Base-by-base conservation (phyloP, 2,113 vertebrate genomes). In the Scartelaos histophorus region DNA sequence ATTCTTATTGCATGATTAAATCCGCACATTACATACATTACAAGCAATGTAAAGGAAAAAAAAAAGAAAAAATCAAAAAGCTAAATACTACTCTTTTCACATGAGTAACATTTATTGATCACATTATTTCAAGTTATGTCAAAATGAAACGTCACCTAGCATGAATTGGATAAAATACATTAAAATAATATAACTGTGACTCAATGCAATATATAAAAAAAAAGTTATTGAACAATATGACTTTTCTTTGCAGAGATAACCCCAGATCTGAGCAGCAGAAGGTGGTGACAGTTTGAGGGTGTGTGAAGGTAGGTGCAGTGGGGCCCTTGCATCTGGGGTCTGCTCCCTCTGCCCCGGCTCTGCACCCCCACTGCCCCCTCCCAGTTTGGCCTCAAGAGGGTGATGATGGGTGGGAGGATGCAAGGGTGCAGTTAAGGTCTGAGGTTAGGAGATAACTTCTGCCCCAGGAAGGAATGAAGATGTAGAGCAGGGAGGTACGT, bases 231-330 rank as follows among this genome's bases (percentile, higher is more conserved):
- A n/a, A n/a, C n/a, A n/a, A n/a, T n/a, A n/a, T n/a, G n/a, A n/a
- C n/a, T n/a, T n/a, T n/a, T 66, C 71, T 76, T 75, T 43, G 75
- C 58, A 66, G 70, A 81, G 88, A 90, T 84, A 79, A 88, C 82
- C 80, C 77, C 58, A 69, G 74, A 71, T 81, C 82, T 80, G 82
- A 75, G 80, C 71, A 73, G 72, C 61, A 67, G 78, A 66, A 84
- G 81, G 90, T 67, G 88, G 87, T 92, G 92, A 93, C 92, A 93
- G 92, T 70, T 94, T 94, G 92, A 92, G 82, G 86, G 90, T 84
- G 74, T 79, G 83, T 81, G 86, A 76, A 88, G 88, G 81, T 78
- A 87, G 85, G 84, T 72, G 82, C 35, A 67, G 74, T 81, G 85
- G 84, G 79, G 77, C 83, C 74, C 83, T 90, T 89, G 87, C 86